A percentile compares a stretch with the other conserved stretches of the same genome.
Conservation (phyloP, 64 coral and sea anemone species). For the Trachythela sp. region DNA sequence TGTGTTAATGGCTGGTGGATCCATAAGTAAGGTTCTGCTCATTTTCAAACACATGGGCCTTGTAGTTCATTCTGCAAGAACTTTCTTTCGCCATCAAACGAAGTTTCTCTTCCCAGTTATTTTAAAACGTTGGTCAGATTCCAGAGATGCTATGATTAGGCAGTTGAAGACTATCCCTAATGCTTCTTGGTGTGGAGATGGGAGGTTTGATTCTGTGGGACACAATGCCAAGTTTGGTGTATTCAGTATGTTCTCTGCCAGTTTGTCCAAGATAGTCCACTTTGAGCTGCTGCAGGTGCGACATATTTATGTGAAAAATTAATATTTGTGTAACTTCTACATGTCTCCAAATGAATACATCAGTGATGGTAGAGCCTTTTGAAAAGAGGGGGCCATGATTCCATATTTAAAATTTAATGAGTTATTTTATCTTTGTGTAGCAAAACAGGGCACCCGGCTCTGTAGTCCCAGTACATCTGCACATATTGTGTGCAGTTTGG, state of each 20-base stretch:
- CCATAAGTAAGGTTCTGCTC: background rate
- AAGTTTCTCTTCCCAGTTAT: background rate
- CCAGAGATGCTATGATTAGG: background rate
- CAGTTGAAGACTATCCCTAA: background rate
- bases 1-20: background rate
- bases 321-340: background rate
- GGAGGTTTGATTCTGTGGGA: background rate
- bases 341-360: too few species aligned
- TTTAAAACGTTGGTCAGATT: background rate
- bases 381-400: too few species aligned
- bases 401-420: too few species aligned
- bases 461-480: too few species aligned
- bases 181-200: background rate
- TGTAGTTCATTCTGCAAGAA: background rate
- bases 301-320: background rate
- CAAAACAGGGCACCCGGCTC: too few species aligned
- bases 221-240: background rate
- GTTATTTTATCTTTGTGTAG: too few species aligned
- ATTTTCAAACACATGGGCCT: slow-evolving; percentile 4
- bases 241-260: background rate
- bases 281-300: background rate
- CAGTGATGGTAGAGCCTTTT: too few species aligned
- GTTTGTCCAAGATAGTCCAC: background rate
- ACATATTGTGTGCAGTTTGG: too few species aligned
- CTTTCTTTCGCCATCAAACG: background rate